Evolutionary conservation across 2,797 vertebrate species (phyloP).

Genomic region (Gallinago stenura): DNA sequence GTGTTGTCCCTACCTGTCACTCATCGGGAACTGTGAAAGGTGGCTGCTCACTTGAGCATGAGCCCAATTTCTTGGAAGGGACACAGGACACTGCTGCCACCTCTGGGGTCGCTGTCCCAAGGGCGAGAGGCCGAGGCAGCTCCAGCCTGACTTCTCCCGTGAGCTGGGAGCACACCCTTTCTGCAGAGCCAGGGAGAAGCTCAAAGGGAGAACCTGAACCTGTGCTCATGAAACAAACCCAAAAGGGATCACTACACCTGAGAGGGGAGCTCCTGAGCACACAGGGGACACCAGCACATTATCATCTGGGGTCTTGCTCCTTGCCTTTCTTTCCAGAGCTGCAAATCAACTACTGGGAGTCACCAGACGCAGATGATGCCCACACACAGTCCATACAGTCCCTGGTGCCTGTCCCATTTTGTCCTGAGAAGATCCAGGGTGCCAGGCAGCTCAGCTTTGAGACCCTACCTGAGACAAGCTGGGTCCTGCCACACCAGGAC

Average conservation of each 20-base stretch:
- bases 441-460: neutral
- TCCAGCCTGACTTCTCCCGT: rapidly evolving
- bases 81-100: neutral
- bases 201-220: neutral
- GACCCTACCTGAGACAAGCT: neutral
- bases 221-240: rapidly evolving
- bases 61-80: neutral
- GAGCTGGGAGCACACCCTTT: neutral
- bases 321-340: neutral
- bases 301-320: neutral
- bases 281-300: neutral
- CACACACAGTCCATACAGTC: neutral
- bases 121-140: neutral
- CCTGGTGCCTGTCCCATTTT: neutral
- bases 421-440: neutral
- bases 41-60: neutral
- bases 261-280: neutral
- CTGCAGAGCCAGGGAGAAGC: neutral
- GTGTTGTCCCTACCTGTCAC: rapidly evolving
- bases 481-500: neutral
- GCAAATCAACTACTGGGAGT: neutral
- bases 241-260: rapidly evolving
- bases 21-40: neutral
- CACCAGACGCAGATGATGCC: rapidly evolving
- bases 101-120: rapidly evolving